A percentile compares a stretch with the other conserved stretches of the same genome.
These are phyloP conservation scores for Altica lythri DNA, from an alignment of 2,888 invertebrate genomes.

Conservation along the genomic window DNA sequence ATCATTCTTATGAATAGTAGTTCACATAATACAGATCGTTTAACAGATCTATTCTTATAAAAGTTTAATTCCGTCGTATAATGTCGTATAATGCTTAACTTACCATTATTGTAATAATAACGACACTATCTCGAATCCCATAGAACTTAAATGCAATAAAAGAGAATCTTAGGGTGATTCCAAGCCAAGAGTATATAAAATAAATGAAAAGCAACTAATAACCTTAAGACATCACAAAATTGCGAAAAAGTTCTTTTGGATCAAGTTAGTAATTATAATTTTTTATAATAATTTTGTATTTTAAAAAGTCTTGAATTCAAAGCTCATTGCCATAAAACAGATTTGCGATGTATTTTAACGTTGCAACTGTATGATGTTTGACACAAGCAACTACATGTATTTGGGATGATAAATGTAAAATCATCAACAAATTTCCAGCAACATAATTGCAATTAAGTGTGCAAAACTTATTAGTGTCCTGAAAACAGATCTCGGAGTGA, in stretches of 20 bases:
- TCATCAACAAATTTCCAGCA: constrained; percentile 4
- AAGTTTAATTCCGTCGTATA: too few species aligned
- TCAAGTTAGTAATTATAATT: too few species aligned
- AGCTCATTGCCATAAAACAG: background rate
- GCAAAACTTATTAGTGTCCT: constrained; percentile 6
- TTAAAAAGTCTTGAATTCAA: background rate
- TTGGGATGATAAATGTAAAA: background rate
- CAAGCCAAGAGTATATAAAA: too few species aligned
- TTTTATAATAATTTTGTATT: background rate
- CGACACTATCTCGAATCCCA: too few species aligned
- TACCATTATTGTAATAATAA: too few species aligned
- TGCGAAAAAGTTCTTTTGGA: too few species aligned
- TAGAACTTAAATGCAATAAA: too few species aligned
- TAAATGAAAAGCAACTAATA: too few species aligned
- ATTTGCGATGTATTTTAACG: background rate
- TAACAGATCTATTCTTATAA: background rate
- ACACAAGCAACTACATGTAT: background rate
- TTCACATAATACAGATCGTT: constrained; percentile 8
- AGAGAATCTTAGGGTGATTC: too few species aligned
- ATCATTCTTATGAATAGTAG: constrained; percentile 4
- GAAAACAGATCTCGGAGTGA: constrained; percentile 3
- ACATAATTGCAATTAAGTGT: background rate
- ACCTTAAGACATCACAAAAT: too few species aligned
- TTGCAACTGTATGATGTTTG: background rate
- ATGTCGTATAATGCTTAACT: too few species aligned